Evolutionary conservation across 2,113 vertebrate species (phyloP), one percentile per base, ranked within the genome.

Genomic region (Capra hircus): DNA sequence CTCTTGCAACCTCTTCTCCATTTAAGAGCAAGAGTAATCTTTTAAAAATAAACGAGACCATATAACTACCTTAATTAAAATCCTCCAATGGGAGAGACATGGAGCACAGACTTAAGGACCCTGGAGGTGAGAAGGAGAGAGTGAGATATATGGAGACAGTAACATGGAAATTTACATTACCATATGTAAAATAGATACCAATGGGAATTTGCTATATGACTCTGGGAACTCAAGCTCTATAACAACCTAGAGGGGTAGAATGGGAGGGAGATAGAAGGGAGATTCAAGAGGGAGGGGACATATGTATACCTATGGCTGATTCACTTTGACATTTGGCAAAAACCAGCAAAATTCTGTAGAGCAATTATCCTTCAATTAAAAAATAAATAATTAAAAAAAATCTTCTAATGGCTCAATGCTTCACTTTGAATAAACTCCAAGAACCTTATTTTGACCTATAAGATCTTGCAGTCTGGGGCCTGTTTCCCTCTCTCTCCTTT

Each of bases 351-450:
- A 74, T 74, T 40, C 36, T 74, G 67, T 40, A 40, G 19, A 40
- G n/a, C 10, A 74, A 74, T 74, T 40, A 25, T 13, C 36, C 19
- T 74, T 74, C 67, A 74, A 40, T 40, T 74, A 74, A 40, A 74
- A 74, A 40, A 74, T 71, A 71, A 71, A 71, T 6, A 71, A 23
- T 36, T 36, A 0, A 6, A 36, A 64, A 94, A 96, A 96, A 93
- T 14, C 11, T 28, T 85, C 28, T 50, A 78, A 19, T n/a, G 48
- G 25, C 17, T 53, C 40, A 23, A 84, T 81, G 40, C 23, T 64
- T 85, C 17, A 23, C 27, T 80, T 95, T 82, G 23, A 81, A 95
- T 89, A 85, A 95, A 96, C 91, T 62, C 28, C 45, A 95, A 95
- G 64, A 23, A 60, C 13, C 30, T 97, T 83, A 78, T 40, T 59